Base-by-base conservation (phyloP, 2,888 invertebrate genomes). In the Diogma glabrata region DNA sequence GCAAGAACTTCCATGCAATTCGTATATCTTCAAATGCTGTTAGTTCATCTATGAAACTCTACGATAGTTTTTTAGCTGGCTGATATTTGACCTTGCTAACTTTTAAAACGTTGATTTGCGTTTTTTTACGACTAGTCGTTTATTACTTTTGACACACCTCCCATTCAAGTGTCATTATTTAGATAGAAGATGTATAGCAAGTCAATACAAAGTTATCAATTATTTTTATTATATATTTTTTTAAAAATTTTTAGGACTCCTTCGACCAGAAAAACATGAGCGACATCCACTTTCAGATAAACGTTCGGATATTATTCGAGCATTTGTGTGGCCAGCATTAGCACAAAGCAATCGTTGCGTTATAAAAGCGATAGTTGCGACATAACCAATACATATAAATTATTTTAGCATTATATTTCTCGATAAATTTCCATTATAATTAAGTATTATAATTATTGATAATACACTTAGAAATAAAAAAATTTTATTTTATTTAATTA, bases 321-420 rank as follows among this genome's bases (percentile, higher is more conserved):
- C 84, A 3, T 90, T 88, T 69, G 74, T 92, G 49, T 92, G 92
- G 92, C 92, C 92, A 1, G 85, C 88, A 1, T 73, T 92, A 45
- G 74, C 88, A 69, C 84, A 87, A 56, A 80, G 80, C 20, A 82
- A 79, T 59, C 75, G 78, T 40, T 90, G 87, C 66, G 84, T 88
- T 53, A 84, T 87, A 69, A 84, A 90, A 66, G 91, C 88, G 3
- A 82, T 91, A 22, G 90, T 92, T 38, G 78, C 89, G 56, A 91
- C 91, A 52, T 89, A 72, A 69, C 54, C 23, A 40, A 19, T 10
- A 23, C 22, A 24, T 24, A 22, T 23, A n/a, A 22, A 22, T 45
- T 22, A 22, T 45, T 45, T 22, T 23, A 22, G 3, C n/a, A n/a
- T 4, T 30, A 2, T 14, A 10, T 30, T 47, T 26, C 22, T 49